Conservation (phyloP, 2,888 invertebrate species). For the Synergus gifuensis region DNA sequence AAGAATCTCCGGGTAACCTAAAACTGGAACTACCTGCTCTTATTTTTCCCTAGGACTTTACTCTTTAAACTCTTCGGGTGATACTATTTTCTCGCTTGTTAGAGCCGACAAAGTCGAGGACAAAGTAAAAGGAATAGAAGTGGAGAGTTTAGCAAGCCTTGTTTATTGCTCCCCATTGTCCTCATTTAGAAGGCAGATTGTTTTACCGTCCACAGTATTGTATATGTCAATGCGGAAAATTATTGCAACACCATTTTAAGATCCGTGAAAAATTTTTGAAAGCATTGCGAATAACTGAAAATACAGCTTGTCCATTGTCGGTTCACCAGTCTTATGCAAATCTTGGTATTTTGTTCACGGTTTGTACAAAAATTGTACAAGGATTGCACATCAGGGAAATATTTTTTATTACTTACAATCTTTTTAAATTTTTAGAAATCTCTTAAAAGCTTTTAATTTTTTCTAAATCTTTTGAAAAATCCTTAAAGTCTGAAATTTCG, state of each 20-base stretch:
- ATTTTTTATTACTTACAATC: too few species aligned
- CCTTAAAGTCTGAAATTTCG: too few species aligned
- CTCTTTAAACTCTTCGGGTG: conserved; percentile 10
- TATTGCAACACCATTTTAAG: not conserved
- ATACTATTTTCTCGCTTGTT: conserved; percentile 26
- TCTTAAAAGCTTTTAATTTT: too few species aligned
- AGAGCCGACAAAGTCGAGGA: conserved; percentile 8
- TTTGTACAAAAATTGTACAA: too few species aligned
- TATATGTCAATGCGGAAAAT: conserved; percentile 7
- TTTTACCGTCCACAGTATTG: not conserved
- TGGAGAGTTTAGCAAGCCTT: conserved; percentile 16
- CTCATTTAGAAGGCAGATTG: conserved; percentile 16
- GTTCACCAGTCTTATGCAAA: not conserved
- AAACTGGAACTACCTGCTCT: conserved; percentile 7
- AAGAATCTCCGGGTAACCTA: conserved; percentile 17
- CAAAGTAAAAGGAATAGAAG: conserved; percentile 24
- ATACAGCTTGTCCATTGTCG: not conserved
- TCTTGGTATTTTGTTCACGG: too few species aligned
- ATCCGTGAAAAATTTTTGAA: not conserved
- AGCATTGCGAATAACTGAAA: not conserved
- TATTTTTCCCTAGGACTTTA: not conserved
- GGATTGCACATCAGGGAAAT: too few species aligned
- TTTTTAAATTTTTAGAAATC: too few species aligned
- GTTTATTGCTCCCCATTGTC: conserved; percentile 27
- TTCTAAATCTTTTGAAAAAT: too few species aligned